Evolutionary conservation across 1,140 invertebrate species (phyloP), one percentile per base, ranked within the genome.

Genomic region (Wiebesia pumilae): DNA sequence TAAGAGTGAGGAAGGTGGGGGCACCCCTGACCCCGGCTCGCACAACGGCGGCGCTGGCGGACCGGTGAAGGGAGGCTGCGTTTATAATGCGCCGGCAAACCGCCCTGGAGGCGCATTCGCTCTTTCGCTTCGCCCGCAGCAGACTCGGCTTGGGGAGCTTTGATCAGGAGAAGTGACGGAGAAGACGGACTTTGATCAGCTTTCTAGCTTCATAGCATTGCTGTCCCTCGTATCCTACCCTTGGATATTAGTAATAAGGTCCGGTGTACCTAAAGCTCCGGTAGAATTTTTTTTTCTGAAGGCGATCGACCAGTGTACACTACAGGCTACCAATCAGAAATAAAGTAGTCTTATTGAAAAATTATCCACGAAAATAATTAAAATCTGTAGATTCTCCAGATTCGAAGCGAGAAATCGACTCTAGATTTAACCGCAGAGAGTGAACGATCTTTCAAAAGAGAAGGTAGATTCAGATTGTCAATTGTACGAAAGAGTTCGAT

Each of bases 61-160:
- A 7, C 19, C 90, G 90, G 93, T 94, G 93, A 94, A 94, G 93
- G 93, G 93, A 94, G 93, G 93, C 90, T 93, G 93, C 93, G 93
- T 93, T 94, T 94, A 94, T 93, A 94, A 91, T 92, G 92, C 92
- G 88, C 89, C 90, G 87, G 88, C 91, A 91, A 93, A 91, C 91
- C 91, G 93, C 93, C 93, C 93, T 89, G 91, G 91, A 89, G 90
- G 90, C 93, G 92, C 93, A 94, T 94, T 94, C 93, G 93, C 93
- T 94, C 91, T 92, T 93, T 93, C 91, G 92, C 93, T 92, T 93
- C 92, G 91, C 91, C 89, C 91, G 91, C 92, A 93, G 92, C 91
- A 93, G 91, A 91, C 89, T 90, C 87, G 87, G 80, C 81, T 87
- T 85, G 82, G 47, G 88, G 88, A 87, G 88, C 88, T 89, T 88